phyloP scores from a whole-genome alignment of 2,113 vertebrate genomes.

The Thermophis baileyi region DNA sequence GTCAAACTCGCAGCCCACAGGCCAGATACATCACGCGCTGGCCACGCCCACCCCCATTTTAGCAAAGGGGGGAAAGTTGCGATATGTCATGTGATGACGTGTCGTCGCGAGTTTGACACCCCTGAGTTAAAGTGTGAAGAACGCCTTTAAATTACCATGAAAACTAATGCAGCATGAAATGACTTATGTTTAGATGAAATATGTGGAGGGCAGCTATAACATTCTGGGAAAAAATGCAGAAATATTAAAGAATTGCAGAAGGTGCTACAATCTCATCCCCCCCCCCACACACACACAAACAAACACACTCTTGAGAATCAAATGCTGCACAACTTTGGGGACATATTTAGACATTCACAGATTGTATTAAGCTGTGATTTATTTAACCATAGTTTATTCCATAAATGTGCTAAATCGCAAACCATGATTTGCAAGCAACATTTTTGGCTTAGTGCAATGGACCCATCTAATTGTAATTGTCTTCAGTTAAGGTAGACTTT shows the following conservation, averaged over 20 bases:
- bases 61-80: too few relatives aligned
- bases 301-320: background rate
- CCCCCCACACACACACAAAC: background rate
- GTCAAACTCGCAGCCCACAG: too few relatives aligned
- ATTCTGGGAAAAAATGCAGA: background rate
- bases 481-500: background rate
- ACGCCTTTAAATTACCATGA: background rate
- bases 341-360: background rate
- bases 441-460: background rate
- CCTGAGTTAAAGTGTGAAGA: background rate
- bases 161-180: background rate
- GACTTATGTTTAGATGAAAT: background rate
- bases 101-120: too few relatives aligned
- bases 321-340: background rate
- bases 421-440: background rate
- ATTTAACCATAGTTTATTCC: background rate
- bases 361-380: background rate
- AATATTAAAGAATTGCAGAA: background rate
- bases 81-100: too few relatives aligned
- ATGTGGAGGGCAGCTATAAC: background rate
- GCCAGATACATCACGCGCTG: too few relatives aligned
- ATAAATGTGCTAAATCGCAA: background rate
- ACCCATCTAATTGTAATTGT: background rate
- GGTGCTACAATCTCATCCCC: background rate
- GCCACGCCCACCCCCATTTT: too few relatives aligned